phyloP scores from a whole-genome alignment of 2,113 vertebrate species.

The Sminthopsis crassicaudata region DNA sequence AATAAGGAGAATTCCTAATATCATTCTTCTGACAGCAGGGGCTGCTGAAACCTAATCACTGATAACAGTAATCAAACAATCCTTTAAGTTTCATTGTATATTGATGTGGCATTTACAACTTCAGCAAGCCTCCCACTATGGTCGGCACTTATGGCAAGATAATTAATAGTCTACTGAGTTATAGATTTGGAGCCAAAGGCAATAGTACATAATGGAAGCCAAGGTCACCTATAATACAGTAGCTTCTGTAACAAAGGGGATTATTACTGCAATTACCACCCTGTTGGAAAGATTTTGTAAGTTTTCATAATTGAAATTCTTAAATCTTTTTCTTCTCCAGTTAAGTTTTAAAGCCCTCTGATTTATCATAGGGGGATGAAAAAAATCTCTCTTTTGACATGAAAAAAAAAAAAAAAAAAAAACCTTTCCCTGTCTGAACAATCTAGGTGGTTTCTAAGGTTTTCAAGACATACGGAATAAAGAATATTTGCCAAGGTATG shows the following conservation, averaged over 20 bases:
- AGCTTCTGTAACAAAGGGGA: constrained; percentile 58
- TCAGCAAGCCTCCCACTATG: constrained; percentile 37
- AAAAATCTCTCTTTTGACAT: background rate
- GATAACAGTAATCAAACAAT: constrained; percentile 6
- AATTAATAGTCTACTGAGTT: constrained; percentile 62
- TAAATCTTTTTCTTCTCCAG: constrained; percentile 54
- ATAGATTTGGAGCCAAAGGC: constrained; percentile 65
- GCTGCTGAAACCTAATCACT: constrained; percentile 28
- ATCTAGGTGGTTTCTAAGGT: background rate
- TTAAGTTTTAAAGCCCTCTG: constrained; percentile 42
- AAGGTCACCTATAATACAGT: constrained; percentile 63
- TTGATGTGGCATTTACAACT: constrained; percentile 25
- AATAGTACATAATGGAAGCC: constrained; percentile 57
- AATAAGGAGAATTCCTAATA: constrained; percentile 40
- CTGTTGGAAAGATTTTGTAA: constrained; percentile 71
- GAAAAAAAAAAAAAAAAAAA: constrained; percentile 53
- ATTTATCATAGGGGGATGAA: constrained; percentile 44
- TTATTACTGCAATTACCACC: constrained; percentile 55
- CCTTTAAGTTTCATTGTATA: background rate
- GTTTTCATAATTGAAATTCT: constrained; percentile 72
- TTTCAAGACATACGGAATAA: background rate
- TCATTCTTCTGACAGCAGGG: background rate
- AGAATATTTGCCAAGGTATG: background rate
- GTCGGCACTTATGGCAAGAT: constrained; percentile 34
- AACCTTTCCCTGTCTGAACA: background rate